Base-by-base conservation (phyloP, 2,113 vertebrate species). In the Neopipo cinnamomea region DNA sequence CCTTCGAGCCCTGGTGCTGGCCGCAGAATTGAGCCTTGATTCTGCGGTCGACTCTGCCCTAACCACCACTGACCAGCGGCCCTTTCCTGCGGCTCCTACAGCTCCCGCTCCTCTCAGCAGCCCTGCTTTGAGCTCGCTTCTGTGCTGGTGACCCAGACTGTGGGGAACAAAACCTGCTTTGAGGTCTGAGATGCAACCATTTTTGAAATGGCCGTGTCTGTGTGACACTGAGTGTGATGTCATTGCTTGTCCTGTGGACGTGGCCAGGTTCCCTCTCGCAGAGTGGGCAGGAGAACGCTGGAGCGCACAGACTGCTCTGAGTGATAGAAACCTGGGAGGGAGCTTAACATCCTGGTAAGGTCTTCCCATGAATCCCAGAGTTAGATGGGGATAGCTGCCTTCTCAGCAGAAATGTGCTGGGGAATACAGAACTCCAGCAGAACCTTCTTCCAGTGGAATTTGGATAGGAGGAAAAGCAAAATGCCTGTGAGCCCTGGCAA, bases 121-220 rank as follows among this genome's bases (percentile, higher is more conserved):
- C 25, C 83, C 28, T 59, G 89, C 95, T 96, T 74, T 74, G 28
- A 50, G 56, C 90, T 92, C 10, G 27, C 93, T 91, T 65, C 71
- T 30, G 37, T 55, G 90, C 84, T 80, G 37, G 41, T 77, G 88
- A 30, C 67, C 44, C 76, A 76, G 65, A 88, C 90, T 62, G n/a
- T 63, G 77, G 82, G 94, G 90, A 80, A 27, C 73, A 18, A 86
- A 92, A 61, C 82, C 79, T 74, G 56, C 72, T 83, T 86, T 94
- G 68, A 71, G 91, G 30, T 78, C 53, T 14, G 71, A 88, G 85
- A 31, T 90, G 83, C 96, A 96, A 93, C 97, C 91, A 0, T 96
- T 97, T 97, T 96, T 97, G 93, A 97, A 95, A 11, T 61, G 91
- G 94, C 96, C 76, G 37, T 91, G 93, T 97, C 90, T 80, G 76